Percentiles rank a stretch among this genome's conserved stretches.
Evolutionary conservation across 2,113 vertebrate species (phyloP).

Genomic region (Grallaria varia): DNA sequence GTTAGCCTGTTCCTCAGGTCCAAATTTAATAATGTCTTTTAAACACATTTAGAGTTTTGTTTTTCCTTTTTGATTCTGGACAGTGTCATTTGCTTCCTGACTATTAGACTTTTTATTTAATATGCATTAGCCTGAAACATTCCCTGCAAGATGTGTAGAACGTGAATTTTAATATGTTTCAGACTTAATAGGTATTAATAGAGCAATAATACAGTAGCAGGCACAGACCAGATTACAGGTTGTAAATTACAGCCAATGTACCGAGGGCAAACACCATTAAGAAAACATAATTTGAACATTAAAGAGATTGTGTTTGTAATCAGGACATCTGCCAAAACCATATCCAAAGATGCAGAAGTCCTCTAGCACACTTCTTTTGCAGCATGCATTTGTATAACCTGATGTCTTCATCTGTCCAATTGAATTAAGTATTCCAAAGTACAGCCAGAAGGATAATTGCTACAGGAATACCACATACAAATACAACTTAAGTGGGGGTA

Average conservation of each 20-base stretch:
- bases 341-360: not conserved
- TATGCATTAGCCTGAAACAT: not conserved
- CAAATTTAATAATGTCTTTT: not conserved
- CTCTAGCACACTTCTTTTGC: not conserved
- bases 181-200: conserved; percentile 57
- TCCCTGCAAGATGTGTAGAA: conserved; percentile 6
- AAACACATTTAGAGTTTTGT: not conserved
- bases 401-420: not conserved
- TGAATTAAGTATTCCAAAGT: conserved; percentile 2
- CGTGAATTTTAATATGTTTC: conserved; percentile 14
- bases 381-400: not conserved
- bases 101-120: conserved; percentile 21
- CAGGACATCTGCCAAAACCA: conserved; percentile 22
- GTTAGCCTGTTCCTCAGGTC: not conserved
- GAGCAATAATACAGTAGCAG: conserved; percentile 25
- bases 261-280: conserved; percentile 35
- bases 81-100: not conserved
- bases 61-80: not conserved
- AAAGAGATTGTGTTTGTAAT: conserved; percentile 31
- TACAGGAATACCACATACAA: not conserved
- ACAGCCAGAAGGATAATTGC: conserved; percentile 1
- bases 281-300: conserved; percentile 34
- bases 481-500: not conserved
- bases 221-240: conserved; percentile 15
- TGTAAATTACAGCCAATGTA: conserved; percentile 28